Evolutionary conservation across 53 echinoderm and acorn worm species (phyloP).

Genomic region (Holothuria scabra): DNA sequence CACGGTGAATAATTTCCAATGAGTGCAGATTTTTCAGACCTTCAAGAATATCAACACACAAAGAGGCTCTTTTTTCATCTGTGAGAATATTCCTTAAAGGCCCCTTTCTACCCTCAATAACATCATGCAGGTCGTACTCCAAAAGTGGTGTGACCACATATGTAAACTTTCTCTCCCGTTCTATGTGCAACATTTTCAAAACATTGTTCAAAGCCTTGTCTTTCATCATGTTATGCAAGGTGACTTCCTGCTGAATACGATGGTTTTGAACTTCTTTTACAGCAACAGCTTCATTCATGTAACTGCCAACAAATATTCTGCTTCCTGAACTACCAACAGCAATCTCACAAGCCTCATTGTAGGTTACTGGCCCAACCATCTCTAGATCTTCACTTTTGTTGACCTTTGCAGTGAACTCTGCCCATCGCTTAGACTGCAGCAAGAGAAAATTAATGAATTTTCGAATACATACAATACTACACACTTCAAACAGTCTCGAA

Average conservation of each 20-base stretch:
- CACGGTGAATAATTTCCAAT: constrained; percentile 7
- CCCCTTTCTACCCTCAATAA: neutral
- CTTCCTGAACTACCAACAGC: neutral
- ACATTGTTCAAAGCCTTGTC: constrained; percentile 10
- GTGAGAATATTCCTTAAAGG: neutral
- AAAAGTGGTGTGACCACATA: constrained; percentile 33
- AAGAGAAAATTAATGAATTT: no score
- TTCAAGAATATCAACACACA: constrained; percentile 23
- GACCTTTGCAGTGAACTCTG: no score
- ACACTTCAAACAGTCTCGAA: no score
- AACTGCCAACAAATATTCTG: neutral
- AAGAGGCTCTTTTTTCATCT: no score
- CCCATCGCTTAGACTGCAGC: no score
- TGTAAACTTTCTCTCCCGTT: neutral
- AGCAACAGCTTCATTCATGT: neutral
- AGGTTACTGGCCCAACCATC: neutral
- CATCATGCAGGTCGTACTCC: neutral
- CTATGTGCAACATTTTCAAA: constrained; percentile 18
- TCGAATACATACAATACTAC: no score
- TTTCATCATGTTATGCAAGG: constrained; percentile 10
- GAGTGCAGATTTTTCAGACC: neutral
- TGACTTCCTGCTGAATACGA: constrained; percentile 2
- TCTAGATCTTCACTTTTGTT: neutral
- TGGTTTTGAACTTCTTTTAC: constrained; percentile 14
- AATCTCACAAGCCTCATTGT: neutral